phyloP scores from a whole-genome alignment of 2,113 vertebrate species.

The Steatornis caripensis region DNA sequence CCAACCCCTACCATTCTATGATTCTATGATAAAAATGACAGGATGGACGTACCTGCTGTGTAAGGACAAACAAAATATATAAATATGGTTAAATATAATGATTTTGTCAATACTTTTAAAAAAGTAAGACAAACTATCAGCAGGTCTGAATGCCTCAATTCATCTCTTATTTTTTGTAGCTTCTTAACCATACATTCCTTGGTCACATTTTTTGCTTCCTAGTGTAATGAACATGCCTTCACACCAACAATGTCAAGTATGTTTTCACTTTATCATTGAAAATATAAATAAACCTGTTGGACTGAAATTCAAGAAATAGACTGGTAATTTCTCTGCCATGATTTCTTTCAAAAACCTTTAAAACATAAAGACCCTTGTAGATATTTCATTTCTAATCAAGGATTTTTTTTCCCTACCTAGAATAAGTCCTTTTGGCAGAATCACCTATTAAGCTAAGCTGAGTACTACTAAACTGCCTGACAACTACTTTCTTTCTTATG shows the following conservation, averaged over 20 bases:
- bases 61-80: not conserved
- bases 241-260: not conserved
- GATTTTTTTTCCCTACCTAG: not conserved
- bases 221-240: not conserved
- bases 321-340: not conserved
- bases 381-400: not conserved
- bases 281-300: not conserved
- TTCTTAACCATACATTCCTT: not conserved
- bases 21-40: not conserved
- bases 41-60: not conserved
- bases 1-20: too few species aligned
- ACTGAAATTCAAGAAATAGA: not conserved
- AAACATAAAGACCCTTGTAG: not conserved
- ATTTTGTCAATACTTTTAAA: not conserved
- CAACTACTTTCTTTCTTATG: not conserved
- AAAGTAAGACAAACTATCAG: not conserved
- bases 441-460: not conserved
- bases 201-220: not conserved
- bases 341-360: not conserved
- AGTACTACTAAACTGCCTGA: not conserved
- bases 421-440: not conserved
- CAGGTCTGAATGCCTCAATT: not conserved
- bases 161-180: not conserved
- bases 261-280: slow-evolving; percentile 16
- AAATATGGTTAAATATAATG: not conserved